These are phyloP conservation scores for Palythoa caribaeorum DNA, from an alignment of 92 coral and sea anemone species.

Conservation along the genomic window DNA sequence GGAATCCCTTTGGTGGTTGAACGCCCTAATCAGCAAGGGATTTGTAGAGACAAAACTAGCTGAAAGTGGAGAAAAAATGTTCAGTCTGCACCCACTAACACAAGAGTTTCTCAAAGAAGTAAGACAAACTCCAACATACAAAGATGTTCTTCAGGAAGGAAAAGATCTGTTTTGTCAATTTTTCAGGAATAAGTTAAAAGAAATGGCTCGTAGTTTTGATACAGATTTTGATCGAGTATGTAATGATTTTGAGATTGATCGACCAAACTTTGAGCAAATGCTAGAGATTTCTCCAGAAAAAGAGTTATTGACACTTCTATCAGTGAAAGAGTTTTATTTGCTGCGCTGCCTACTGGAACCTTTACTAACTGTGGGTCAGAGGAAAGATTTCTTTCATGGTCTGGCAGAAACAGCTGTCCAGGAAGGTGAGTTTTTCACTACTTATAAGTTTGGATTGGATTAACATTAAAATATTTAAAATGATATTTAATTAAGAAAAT, in stretches of 20 bases:
- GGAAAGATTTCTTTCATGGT: neutral
- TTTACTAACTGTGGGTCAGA: neutral
- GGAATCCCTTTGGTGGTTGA: neutral
- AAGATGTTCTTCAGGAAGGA: slow-evolving; percentile 43
- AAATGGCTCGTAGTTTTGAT: slow-evolving; percentile 48
- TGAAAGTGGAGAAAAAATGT: slow-evolving; percentile 10
- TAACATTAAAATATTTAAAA: no score
- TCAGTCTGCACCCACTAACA: slow-evolving; percentile 66
- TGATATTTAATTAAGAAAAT: no score
- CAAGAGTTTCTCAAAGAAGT: slow-evolving; percentile 46
- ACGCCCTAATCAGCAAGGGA: slow-evolving; percentile 18
- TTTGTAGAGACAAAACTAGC: slow-evolving; percentile 18
- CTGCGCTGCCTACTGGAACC: slow-evolving; percentile 16
- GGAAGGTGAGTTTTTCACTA: neutral
- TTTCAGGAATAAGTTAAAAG: slow-evolving; percentile 43
- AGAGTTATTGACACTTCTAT: neutral
- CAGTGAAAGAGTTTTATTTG: neutral
- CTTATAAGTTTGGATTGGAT: no score
- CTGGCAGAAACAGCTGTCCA: neutral
- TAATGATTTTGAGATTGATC: slow-evolving; percentile 53
- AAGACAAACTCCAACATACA: slow-evolving; percentile 4
- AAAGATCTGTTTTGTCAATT: slow-evolving; percentile 48
- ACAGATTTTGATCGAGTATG: slow-evolving; percentile 55
- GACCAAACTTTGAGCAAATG: slow-evolving; percentile 61
- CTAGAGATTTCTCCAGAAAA: neutral